Conservation (phyloP, 2,888 invertebrate species). For the Ophioninae sp. region DNA sequence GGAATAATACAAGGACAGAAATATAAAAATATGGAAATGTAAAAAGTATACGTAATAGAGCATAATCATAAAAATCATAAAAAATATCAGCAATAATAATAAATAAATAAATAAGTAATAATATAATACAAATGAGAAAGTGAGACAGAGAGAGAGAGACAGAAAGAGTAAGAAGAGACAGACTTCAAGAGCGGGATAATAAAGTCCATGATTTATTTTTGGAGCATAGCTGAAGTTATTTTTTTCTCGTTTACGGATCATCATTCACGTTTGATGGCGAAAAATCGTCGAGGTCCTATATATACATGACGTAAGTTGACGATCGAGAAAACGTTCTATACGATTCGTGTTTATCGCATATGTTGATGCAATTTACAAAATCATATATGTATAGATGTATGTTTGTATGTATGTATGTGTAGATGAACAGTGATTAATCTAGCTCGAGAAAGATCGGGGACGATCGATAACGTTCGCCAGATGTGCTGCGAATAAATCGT, state of each 20-base stretch:
- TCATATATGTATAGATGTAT: not conserved
- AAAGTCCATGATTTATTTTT: slow-evolving; percentile 51
- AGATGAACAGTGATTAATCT: slow-evolving; percentile 36
- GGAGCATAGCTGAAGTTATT: slow-evolving; percentile 31
- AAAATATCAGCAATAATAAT: too few relatives aligned
- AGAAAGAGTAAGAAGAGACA: not conserved
- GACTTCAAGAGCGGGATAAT: slow-evolving; percentile 29
- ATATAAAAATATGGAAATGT: too few relatives aligned
- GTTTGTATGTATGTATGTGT: not conserved
- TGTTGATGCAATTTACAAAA: not conserved
- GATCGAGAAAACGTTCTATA: not conserved
- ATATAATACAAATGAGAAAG: not conserved
- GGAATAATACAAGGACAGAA: too few relatives aligned
- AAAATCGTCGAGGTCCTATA: slow-evolving; percentile 22
- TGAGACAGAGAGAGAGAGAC: not conserved
- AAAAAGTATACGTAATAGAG: too few relatives aligned
- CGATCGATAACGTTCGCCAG: slow-evolving; percentile 35
- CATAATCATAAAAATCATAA: too few relatives aligned
- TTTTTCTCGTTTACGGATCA: slow-evolving; percentile 30
- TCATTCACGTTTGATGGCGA: slow-evolving; percentile 39
- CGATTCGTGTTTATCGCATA: not conserved
- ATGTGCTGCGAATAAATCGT: slow-evolving; percentile 34
- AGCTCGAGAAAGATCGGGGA: slow-evolving; percentile 27
- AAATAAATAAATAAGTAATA: too few relatives aligned
- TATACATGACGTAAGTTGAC: slow-evolving; percentile 27